Conservation (phyloP, 2,888 invertebrate species). For the Punctoribates punctum region DNA sequence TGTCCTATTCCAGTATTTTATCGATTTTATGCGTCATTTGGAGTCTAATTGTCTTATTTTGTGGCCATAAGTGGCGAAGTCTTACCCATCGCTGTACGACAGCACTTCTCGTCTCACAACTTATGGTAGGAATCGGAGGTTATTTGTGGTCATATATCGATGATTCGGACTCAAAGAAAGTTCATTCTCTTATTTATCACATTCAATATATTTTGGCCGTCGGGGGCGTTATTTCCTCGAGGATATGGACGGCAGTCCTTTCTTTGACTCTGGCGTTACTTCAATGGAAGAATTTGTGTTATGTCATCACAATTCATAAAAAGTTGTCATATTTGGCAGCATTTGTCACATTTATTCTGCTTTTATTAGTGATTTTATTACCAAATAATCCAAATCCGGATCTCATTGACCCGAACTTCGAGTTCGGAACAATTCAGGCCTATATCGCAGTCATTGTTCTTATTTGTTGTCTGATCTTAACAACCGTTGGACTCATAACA, state of each 20-base stretch:
- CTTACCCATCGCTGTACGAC: slow-evolving; percentile 47
- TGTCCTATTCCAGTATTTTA: slow-evolving; percentile 43
- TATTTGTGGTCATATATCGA: slow-evolving; percentile 44
- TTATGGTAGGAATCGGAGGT: slow-evolving; percentile 45
- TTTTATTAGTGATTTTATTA: slow-evolving; percentile 13
- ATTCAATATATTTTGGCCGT: slow-evolving; percentile 45
- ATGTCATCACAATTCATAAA: slow-evolving; percentile 71
- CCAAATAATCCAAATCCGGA: neutral
- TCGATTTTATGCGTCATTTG: slow-evolving; percentile 44
- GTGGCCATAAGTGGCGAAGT: slow-evolving; percentile 45
- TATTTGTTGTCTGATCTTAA: slow-evolving; percentile 42
- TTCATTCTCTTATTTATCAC: neutral
- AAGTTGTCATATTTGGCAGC: slow-evolving; percentile 46
- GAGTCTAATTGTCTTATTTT: slow-evolving; percentile 44
- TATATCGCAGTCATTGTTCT: slow-evolving; percentile 54
- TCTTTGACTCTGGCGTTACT: slow-evolving; percentile 52
- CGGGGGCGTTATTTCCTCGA: slow-evolving; percentile 51
- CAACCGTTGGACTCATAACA: slow-evolving; percentile 44
- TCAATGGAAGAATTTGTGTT: slow-evolving; percentile 74
- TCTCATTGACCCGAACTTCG: slow-evolving; percentile 67
- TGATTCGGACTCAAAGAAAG: slow-evolving; percentile 40
- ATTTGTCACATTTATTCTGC: neutral
- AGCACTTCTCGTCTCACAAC: slow-evolving; percentile 46
- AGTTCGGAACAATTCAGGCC: slow-evolving; percentile 72
- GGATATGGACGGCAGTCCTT: slow-evolving; percentile 52